Evolutionary conservation across 2,888 invertebrate species (phyloP).

Genomic region (Luperina testacea): DNA sequence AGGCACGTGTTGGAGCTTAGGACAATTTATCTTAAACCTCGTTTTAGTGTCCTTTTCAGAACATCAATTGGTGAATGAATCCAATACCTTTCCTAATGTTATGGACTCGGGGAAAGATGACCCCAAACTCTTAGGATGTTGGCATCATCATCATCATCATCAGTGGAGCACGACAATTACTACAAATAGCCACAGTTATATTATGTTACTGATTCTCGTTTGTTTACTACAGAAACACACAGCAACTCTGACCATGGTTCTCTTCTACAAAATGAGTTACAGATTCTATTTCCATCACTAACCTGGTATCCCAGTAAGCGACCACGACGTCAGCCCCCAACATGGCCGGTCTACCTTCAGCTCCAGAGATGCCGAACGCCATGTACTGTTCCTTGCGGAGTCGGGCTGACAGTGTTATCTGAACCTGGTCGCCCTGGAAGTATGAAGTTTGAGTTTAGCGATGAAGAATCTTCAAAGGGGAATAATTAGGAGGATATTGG

Average conservation of each 20-base stretch:
- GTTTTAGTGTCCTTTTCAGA: background rate
- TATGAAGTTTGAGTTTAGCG: background rate
- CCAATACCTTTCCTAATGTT: too few relatives aligned
- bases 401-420: constrained; percentile 94
- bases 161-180: background rate
- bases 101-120: too few relatives aligned
- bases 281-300: background rate
- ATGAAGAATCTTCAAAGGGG: background rate
- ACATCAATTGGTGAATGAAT: too few relatives aligned
- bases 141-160: background rate
- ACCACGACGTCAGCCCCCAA: constrained; percentile 95
- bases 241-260: background rate
- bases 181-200: background rate
- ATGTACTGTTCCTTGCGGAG: constrained; percentile 96
- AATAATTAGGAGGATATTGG: background rate
- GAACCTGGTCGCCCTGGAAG: constrained; percentile 90
- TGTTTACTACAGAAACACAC: background rate
- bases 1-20: too few relatives aligned
- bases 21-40: background rate
- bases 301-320: constrained; percentile 91
- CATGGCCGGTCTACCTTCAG: constrained; percentile 94
- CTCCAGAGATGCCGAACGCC: constrained; percentile 96
- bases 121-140: background rate
- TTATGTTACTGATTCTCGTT: background rate
- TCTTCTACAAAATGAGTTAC: background rate